Percentiles rank a stretch among this genome's conserved stretches.
Evolutionary conservation across 2,113 vertebrate genomes (phyloP).

Genomic region (chimpanzee (Pan troglodytes)): NHGRI_mPanTro3-v2.1_pri NC_072411.2:135266001-135266500

Average conservation of each 20-base stretch:
- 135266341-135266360: background rate
- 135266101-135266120: background rate
- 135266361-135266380: background rate
- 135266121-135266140: background rate
- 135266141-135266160: background rate
- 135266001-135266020: background rate
- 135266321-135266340: fast-evolving
- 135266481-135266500: background rate
- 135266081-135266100: background rate
- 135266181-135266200: background rate
- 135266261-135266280: background rate
- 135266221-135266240: background rate
- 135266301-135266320: background rate
- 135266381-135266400: background rate
- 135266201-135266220: background rate
- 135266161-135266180: background rate
- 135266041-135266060: background rate
- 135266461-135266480: no score
- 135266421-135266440: background rate
- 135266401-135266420: background rate
- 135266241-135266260: fast-evolving
- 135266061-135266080: background rate
- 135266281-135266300: background rate
- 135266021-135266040: background rate
- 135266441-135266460: background rate